These are phyloP conservation scores for Drosophila atripex DNA, from an alignment of 2,888 invertebrate genomes.

Conservation along the genomic window DNA sequence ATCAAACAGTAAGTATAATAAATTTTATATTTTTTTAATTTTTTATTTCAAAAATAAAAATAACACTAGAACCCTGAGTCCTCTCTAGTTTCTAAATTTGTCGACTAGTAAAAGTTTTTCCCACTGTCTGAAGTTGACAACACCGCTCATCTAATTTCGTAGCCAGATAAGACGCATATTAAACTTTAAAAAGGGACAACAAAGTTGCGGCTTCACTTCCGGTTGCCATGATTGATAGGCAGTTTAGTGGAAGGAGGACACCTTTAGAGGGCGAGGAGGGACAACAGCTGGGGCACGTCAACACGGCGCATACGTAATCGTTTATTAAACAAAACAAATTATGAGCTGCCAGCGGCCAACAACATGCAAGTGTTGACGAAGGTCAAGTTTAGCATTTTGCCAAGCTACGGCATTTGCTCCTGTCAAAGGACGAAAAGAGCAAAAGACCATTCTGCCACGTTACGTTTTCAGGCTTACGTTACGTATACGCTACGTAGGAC, in stretches of 20 bases:
- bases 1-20: too few species aligned
- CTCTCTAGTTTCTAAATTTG: too few species aligned
- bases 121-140: not conserved
- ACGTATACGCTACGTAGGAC: conserved; percentile 17
- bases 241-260: conserved; percentile 16
- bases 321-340: conserved; percentile 49
- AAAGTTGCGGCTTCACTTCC: conserved; percentile 44
- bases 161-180: conserved; percentile 19
- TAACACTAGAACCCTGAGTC: too few species aligned
- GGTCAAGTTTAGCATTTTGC: conserved; percentile 67
- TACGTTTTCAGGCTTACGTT: conserved; percentile 37
- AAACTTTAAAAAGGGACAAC: conserved; percentile 36
- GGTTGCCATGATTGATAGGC: conserved; percentile 56
- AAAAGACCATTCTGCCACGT: conserved; percentile 49
- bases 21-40: too few species aligned
- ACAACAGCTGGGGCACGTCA: conserved; percentile 35
- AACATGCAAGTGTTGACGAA: conserved; percentile 65
- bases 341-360: conserved; percentile 29
- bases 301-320: conserved; percentile 41
- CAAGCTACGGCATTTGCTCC: conserved; percentile 31
- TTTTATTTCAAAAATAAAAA: too few species aligned
- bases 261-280: not conserved
- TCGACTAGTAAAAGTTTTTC: not conserved
- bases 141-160: conserved; percentile 23
- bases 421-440: conserved; percentile 30